Conservation (phyloP, 2,888 invertebrate species). For the Dryobotodes eremita region DNA sequence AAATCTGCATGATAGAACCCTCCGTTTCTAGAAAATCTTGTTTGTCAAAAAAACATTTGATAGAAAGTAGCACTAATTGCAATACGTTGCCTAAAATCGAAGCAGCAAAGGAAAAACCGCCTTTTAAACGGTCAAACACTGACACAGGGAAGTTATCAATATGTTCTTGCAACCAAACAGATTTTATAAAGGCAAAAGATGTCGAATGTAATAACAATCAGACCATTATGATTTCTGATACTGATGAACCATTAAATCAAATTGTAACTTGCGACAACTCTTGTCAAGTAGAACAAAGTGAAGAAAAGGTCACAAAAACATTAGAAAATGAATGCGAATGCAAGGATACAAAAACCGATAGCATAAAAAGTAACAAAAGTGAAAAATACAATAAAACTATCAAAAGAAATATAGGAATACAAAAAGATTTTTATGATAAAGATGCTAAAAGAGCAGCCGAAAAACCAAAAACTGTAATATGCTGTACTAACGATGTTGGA, state of each 20-base stretch:
- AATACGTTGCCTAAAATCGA: slow-evolving; percentile 78
- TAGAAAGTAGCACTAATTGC: slow-evolving; percentile 47
- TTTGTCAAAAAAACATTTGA: slow-evolving; percentile 11
- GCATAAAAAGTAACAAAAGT: slow-evolving; percentile 17
- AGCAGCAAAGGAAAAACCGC: slow-evolving; percentile 70
- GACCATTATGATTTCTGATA: neutral
- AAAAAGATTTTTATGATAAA: slow-evolving; percentile 58
- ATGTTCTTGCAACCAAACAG: slow-evolving; percentile 60
- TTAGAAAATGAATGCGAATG: neutral
- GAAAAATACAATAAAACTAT: neutral
- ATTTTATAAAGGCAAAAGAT: neutral
- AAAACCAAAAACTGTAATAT: neutral
- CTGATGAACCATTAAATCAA: neutral
- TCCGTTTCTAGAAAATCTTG: slow-evolving; percentile 23
- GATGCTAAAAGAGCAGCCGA: neutral
- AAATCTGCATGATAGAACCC: slow-evolving; percentile 15
- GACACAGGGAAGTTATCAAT: slow-evolving; percentile 65
- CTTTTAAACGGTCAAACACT: slow-evolving; percentile 77
- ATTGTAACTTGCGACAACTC: slow-evolving; percentile 25
- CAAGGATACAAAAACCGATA: slow-evolving; percentile 7
- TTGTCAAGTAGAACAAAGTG: slow-evolving; percentile 21
- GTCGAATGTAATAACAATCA: slow-evolving; percentile 25
- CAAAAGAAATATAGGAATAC: slow-evolving; percentile 60
- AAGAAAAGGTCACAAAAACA: neutral
- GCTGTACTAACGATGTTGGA: slow-evolving; percentile 31